These are phyloP conservation scores for Acanthaster planci DNA, from an alignment of 35 echinoderm and acorn worm genomes.

Conservation along the genomic window DNA sequence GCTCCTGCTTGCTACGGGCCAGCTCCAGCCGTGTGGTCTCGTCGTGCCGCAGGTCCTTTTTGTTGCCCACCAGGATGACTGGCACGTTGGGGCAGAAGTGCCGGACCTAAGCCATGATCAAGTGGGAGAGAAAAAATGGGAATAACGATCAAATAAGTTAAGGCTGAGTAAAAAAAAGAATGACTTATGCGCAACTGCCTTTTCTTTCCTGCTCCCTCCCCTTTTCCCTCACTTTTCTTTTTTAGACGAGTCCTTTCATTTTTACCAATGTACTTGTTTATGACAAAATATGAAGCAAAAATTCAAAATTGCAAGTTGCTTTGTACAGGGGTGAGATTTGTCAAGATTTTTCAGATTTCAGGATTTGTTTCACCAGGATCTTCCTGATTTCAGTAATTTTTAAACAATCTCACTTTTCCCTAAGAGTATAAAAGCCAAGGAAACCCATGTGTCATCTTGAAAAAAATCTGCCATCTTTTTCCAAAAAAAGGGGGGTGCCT, in stretches of 20 bases:
- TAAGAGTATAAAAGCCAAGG: too few species aligned
- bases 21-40: constrained; percentile 61
- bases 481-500: too few species aligned
- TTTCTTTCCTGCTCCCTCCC: not conserved
- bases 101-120: constrained; percentile 47
- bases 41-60: constrained; percentile 81
- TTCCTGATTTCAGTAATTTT: too few species aligned
- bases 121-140: not conserved
- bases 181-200: not conserved
- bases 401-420: too few species aligned
- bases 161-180: not conserved
- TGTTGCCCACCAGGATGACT: constrained; percentile 86
- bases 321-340: not conserved
- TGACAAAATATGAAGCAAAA: too few species aligned
- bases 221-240: not conserved
- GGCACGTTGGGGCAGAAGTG: constrained; percentile 93
- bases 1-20: constrained; percentile 54
- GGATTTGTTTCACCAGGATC: too few species aligned
- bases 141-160: not conserved
- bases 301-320: too few species aligned
- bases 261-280: too few species aligned
- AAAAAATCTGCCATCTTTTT: too few species aligned
- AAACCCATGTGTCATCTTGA: too few species aligned
- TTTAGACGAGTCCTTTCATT: too few species aligned
- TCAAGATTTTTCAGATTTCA: not conserved